Conservation (phyloP, 2,113 vertebrate species). For the Bettongia penicillata region DNA sequence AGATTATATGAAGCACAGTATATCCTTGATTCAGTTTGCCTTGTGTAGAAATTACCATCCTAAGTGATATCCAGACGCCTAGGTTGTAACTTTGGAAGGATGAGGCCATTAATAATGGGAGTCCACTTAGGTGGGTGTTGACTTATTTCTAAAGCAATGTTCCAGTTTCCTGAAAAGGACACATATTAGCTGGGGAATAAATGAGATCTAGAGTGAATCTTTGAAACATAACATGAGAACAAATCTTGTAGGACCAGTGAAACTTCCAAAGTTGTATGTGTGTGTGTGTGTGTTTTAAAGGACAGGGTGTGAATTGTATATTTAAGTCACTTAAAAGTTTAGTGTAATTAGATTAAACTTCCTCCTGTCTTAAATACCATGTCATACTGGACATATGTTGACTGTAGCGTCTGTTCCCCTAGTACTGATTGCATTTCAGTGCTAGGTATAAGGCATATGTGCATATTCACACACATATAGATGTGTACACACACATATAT, state of each 20-base stretch:
- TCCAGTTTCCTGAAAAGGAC: background rate
- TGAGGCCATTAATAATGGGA: background rate
- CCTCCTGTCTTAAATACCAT: background rate
- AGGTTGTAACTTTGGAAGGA: background rate
- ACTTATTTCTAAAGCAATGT: background rate
- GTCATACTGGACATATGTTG: background rate
- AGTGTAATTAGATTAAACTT: slow-evolving; percentile 7
- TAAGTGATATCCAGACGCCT: background rate
- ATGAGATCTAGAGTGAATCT: background rate
- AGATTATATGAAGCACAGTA: background rate
- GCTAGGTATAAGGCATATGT: background rate
- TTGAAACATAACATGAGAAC: background rate
- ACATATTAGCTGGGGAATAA: background rate
- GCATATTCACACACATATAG: background rate
- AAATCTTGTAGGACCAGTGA: too few species aligned
- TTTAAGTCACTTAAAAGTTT: background rate
- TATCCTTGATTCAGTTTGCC: background rate
- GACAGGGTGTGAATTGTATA: background rate
- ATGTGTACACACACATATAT: background rate
- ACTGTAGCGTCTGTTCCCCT: background rate
- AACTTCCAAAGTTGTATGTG: background rate
- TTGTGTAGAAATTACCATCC: background rate
- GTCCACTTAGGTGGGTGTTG: background rate
- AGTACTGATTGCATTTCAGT: background rate
- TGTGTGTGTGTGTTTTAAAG: too few species aligned